Evolutionary conservation across 1,140 invertebrate genomes (phyloP).

Genomic region (Steinernema feltiae): DNA sequence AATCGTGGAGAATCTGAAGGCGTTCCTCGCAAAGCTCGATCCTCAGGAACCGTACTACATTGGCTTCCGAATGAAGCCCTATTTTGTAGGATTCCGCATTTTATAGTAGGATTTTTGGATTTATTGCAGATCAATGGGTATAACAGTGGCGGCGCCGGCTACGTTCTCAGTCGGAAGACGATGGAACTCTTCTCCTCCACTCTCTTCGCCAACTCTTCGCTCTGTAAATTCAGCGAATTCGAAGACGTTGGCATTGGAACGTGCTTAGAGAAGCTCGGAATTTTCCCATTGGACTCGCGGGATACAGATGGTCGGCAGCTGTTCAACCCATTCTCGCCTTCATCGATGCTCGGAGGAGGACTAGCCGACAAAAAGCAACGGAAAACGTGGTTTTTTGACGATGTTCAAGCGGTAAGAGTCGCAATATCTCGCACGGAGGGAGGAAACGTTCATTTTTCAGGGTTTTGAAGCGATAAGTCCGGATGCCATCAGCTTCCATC

Average conservation of each 20-base stretch:
- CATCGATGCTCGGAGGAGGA: constrained; percentile 19
- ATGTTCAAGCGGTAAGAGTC: constrained; percentile 6
- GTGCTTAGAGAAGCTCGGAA: constrained; percentile 21
- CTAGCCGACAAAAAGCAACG: constrained; percentile 13
- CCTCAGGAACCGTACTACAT: constrained; percentile 30
- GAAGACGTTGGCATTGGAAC: constrained; percentile 37
- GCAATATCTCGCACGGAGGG: no score
- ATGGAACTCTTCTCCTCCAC: constrained; percentile 22
- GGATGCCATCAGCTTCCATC: background rate
- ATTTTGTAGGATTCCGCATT: background rate
- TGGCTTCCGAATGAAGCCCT: constrained; percentile 23
- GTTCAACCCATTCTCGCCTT: constrained; percentile 28
- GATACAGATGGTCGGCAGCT: constrained; percentile 17
- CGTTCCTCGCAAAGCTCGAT: constrained; percentile 39
- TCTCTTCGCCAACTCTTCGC: constrained; percentile 16
- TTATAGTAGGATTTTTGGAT: no score
- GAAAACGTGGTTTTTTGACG: constrained; percentile 11
- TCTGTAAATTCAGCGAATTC: constrained; percentile 22
- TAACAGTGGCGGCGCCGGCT: constrained; percentile 34
- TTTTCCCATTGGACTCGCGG: constrained; percentile 23
- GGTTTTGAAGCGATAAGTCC: constrained; percentile 8
- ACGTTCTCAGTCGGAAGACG: constrained; percentile 26
- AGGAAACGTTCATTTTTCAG: constrained; percentile 5
- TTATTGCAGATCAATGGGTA: constrained; percentile 17
- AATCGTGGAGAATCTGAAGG: constrained; percentile 58